Evolutionary conservation across 1,140 invertebrate genomes (phyloP), one percentile per base, ranked within the genome.

Genomic region (Laodelphax striatellus): DNA sequence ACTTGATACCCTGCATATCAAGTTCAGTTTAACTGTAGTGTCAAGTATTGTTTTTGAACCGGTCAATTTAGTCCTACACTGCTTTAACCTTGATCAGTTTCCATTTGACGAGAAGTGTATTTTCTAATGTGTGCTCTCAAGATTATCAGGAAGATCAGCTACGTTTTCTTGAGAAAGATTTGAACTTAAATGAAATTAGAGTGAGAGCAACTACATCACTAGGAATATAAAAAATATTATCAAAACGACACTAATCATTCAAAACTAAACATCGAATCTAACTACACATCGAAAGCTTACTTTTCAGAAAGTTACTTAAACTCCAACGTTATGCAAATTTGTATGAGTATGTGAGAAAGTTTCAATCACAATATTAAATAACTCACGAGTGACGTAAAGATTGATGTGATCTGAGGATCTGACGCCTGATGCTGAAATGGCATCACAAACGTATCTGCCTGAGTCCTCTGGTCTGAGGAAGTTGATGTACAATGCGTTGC

Each of bases 381-480:
- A 70, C 70, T 70, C 61, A 72, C 71, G 66, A 58, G 68, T 69
- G 9, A 72, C 69, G 11, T 53, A 60, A 0, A 72, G 63, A 38
- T 72, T 65, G 52, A 72, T 65, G 59, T 63, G 67, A 31, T 69
- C 69, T 0, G 73, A 70, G 16, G 66, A 74, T 14, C 70, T 67
- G 8, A 56, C 61, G 34, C 75, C 76, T 21, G 67, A 70, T 21
- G 66, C 61, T 28, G 76, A 74, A 34, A 64, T 66, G 4, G 76
- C 78, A 42, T 75, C 76, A 66, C 82, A 83, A 52, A 79, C 71
- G 66, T 85, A 85, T 5, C 75, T 63, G 13, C 80, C 83, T 24
- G 74, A 72, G 68, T 85, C 81, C 19, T 77, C 70, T 4, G 71
- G 67, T 58, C 72, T 68, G 3, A 77, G 71, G 28, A 71, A 69